Evolutionary conservation across 2,113 vertebrate genomes (phyloP).

Genomic region (Paramormyrops kingsleyae): DNA sequence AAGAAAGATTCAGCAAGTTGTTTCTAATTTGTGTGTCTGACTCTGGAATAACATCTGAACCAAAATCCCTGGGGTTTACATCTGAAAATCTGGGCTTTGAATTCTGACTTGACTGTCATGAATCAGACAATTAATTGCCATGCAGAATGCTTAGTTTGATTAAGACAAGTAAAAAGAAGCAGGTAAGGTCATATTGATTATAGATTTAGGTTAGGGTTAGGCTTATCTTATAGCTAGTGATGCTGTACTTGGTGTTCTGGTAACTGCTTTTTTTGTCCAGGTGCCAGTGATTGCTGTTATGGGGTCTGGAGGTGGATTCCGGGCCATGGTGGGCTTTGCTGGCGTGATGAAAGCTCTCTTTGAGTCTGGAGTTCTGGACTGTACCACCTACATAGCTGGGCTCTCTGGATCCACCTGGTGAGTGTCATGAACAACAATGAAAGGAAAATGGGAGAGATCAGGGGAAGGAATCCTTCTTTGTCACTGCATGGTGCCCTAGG

Average conservation of each 20-base stretch:
- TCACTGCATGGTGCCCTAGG: neutral
- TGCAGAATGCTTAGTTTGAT: neutral
- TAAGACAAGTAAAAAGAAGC: neutral
- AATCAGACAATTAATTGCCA: neutral
- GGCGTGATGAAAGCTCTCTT: conserved; percentile 93
- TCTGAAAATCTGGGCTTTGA: too few relatives aligned
- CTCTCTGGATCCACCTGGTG: conserved; percentile 96
- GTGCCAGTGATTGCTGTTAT: conserved; percentile 87
- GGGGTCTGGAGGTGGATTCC: conserved; percentile 94
- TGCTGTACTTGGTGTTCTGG: too few relatives aligned
- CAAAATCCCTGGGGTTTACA: too few relatives aligned
- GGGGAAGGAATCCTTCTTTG: neutral
- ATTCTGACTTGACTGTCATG: neutral
- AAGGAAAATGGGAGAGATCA: neutral
- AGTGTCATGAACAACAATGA: conserved; percentile 32
- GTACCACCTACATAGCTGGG: conserved; percentile 83
- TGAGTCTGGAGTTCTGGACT: conserved; percentile 88
- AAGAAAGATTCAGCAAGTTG: too few relatives aligned
- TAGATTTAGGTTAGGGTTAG: too few relatives aligned
- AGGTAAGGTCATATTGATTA: too few relatives aligned
- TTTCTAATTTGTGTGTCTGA: too few relatives aligned
- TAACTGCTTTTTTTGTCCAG: conserved; percentile 48
- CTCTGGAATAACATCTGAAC: too few relatives aligned
- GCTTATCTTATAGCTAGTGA: too few relatives aligned
- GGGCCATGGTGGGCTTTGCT: conserved; percentile 90